phyloP scores from a whole-genome alignment of 2,888 invertebrate genomes.

The Agrotis ipsilon region DNA sequence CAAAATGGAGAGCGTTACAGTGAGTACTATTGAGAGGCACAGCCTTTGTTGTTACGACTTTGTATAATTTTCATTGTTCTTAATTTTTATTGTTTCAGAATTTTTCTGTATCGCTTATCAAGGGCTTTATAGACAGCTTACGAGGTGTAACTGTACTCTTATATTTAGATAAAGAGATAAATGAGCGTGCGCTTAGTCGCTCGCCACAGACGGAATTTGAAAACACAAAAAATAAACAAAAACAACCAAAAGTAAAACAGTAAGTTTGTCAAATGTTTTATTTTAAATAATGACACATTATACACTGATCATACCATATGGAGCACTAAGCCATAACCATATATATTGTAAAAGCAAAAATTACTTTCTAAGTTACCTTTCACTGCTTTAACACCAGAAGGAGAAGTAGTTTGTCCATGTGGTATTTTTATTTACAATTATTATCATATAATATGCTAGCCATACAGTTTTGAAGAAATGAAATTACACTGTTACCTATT shows the following conservation, averaged over 20 bases:
- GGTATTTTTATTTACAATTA: no score
- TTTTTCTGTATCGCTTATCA: slow-evolving; percentile 92
- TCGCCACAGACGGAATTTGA: slow-evolving; percentile 89
- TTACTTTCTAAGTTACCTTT: not conserved
- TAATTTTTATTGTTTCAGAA: slow-evolving; percentile 89
- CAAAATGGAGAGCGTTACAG: slow-evolving; percentile 82
- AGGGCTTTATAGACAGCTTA: slow-evolving; percentile 95
- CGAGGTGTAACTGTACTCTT: slow-evolving; percentile 94
- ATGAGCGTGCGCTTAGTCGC: slow-evolving; percentile 91
- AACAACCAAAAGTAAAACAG: slow-evolving; percentile 89
- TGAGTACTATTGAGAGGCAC: slow-evolving; percentile 59
- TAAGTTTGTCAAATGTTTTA: slow-evolving; percentile 70
- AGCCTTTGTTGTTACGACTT: slow-evolving; percentile 49
- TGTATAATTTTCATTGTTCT: slow-evolving; percentile 65
- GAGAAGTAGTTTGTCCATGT: no score
- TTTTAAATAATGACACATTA: not conserved
- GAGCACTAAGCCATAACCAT: not conserved
- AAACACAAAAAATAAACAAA: slow-evolving; percentile 83
- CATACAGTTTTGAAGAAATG: no score
- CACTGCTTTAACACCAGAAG: not conserved
- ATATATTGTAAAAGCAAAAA: not conserved
- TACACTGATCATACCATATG: not conserved
- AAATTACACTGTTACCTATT: no score
- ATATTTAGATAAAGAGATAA: slow-evolving; percentile 95
- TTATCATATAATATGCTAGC: no score